Base-by-base conservation (phyloP, 1,140 invertebrate genomes). In the Metopolophium dirhodum region DNA sequence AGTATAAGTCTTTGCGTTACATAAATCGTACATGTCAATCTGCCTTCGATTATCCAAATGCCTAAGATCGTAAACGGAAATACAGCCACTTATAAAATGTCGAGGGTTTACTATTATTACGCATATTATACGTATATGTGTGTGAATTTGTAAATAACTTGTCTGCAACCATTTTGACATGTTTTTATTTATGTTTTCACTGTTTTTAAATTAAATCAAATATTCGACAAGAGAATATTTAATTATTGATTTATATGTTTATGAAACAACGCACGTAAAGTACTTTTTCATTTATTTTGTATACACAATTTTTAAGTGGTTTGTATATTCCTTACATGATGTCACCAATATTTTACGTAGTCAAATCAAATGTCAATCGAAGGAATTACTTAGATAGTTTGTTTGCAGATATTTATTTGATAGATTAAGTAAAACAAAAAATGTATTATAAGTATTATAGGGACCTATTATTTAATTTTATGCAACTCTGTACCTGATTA, bases 11-110 rank as follows among this genome's bases (percentile, higher is more conserved):
- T 47, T 87, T 26, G 85, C 45, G 26, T 87, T 47, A 47, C 85
- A 87, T 87, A 87, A 87, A 87, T 87, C 85, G 85, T 45, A 47
- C 45, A 30, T n/a, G 85, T 87, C 85, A 87, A 87, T 87, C 85
- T 87, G 26, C 41, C 41, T 47, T 30, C 85, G 85, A 87, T 87
- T 87, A 87, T 87, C 82, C 82, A 41, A 83, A 83, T 83, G 45
- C 30, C 26, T 30, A 26, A 87, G 26, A 87, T 87, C 85, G 85
- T 45, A 47, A 47, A 47, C 45, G 26, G 85, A 47, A 87, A 49
- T 85, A 49, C 85, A 30, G 85, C 85, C 85, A 47, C 85, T 47
- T 87, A 83, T 86, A 87, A 30, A 49, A 47, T 20, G 85, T 47
- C 85, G 30, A 47, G 11, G 45, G 41, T n/a, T 87, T n/a, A 49